phyloP scores from a whole-genome alignment of 2,113 vertebrate species.

The Chloropsis cyanopogon region DNA sequence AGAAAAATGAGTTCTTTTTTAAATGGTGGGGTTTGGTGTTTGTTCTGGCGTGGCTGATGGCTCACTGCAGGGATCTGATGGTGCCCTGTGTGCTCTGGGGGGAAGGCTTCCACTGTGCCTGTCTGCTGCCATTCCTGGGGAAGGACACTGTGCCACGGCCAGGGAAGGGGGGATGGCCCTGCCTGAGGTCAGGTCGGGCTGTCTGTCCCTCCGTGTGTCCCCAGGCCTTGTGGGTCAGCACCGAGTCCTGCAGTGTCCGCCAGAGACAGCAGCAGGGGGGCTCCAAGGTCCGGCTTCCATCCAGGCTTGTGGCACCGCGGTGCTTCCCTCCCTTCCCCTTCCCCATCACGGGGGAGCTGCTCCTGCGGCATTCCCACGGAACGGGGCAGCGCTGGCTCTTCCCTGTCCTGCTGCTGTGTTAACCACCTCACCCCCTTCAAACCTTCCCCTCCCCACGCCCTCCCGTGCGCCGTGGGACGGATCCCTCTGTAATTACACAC shows the following conservation, averaged over 20 bases:
- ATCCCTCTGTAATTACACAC: background rate
- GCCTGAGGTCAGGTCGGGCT: fast-evolving
- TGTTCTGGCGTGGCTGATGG: background rate
- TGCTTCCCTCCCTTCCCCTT: background rate
- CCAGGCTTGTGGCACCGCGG: background rate
- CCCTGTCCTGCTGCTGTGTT: background rate
- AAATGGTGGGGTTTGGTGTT: background rate
- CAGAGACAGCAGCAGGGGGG: background rate
- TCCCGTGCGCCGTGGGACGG: background rate
- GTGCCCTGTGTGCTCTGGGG: background rate
- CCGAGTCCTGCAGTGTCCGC: fast-evolving
- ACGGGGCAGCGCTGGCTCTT: background rate
- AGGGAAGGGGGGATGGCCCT: too few species aligned
- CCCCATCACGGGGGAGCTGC: background rate
- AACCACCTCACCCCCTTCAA: background rate
- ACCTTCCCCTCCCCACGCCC: background rate
- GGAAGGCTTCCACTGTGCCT: fast-evolving
- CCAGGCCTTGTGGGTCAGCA: background rate
- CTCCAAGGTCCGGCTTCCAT: background rate
- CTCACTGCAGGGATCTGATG: background rate
- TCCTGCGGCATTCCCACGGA: fast-evolving
- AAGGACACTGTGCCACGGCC: fast-evolving
- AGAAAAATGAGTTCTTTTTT: background rate
- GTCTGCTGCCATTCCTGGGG: background rate
- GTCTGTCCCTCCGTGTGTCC: fast-evolving